These are phyloP conservation scores for Rallus crepitans DNA, from an alignment of 2,797 vertebrate genomes.

Conservation along the genomic window DNA sequence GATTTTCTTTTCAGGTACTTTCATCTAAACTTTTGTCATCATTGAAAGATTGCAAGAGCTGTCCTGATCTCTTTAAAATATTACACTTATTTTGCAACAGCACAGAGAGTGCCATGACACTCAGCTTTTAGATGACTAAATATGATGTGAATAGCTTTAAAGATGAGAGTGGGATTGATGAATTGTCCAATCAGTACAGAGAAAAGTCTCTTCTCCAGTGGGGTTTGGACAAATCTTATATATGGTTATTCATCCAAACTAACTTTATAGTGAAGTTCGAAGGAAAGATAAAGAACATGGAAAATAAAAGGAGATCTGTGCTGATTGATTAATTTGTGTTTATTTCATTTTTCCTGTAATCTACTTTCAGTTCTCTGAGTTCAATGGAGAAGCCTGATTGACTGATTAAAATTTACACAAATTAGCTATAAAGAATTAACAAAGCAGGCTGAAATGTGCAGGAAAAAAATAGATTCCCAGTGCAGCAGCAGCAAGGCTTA, in stretches of 20 bases:
- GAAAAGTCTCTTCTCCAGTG: background rate
- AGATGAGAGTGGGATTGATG: background rate
- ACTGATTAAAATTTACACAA: background rate
- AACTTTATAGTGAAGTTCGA: background rate
- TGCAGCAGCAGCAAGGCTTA: background rate
- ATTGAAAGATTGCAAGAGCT: background rate
- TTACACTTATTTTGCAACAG: background rate
- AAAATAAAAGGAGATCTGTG: background rate
- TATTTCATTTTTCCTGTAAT: background rate
- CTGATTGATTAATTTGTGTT: background rate
- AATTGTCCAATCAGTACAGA: background rate
- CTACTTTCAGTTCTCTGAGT: background rate
- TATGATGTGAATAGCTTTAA: background rate
- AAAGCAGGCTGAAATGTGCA: background rate
- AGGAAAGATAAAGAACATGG: background rate
- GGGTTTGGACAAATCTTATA: background rate
- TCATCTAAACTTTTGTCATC: slow-evolving; percentile 42
- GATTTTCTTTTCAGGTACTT: slow-evolving; percentile 47
- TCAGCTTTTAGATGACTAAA: background rate
- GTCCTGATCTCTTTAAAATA: background rate
- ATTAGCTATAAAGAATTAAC: background rate
- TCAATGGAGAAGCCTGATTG: background rate
- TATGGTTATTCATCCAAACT: background rate
- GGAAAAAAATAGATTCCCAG: background rate
- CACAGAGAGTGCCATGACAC: background rate